phyloP scores from a whole-genome alignment of 2,113 vertebrate species.

The Recurvirostra avosetta region DNA sequence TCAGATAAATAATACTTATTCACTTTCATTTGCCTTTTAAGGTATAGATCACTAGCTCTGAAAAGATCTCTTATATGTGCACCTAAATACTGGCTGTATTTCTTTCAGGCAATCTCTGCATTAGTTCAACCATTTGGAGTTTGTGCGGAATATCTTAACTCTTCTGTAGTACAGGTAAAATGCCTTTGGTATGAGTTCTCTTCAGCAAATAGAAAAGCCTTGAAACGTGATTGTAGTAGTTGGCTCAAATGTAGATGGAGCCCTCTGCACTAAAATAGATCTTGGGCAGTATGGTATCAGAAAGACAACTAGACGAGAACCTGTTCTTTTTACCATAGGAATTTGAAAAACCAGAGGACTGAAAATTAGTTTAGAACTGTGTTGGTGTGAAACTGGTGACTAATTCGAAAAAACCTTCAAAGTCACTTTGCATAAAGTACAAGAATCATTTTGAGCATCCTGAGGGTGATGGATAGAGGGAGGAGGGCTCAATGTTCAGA shows the following conservation, averaged over 20 bases:
- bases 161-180: slow-evolving; percentile 92
- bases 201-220: not conserved
- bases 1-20: not conserved
- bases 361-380: not conserved
- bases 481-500: not conserved
- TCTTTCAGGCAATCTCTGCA: slow-evolving; percentile 87
- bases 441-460: not conserved
- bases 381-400: not conserved
- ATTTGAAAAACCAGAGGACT: not conserved
- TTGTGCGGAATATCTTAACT: slow-evolving; percentile 96
- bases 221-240: not conserved
- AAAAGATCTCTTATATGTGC: not conserved
- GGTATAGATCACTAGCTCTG: not conserved
- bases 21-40: not conserved
- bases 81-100: not conserved
- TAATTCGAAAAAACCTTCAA: not conserved
- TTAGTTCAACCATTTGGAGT: slow-evolving; percentile 94
- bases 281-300: not conserved
- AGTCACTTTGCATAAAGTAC: not conserved
- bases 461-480: not conserved
- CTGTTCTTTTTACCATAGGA: not conserved
- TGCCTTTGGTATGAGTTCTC: not conserved
- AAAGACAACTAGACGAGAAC: not conserved
- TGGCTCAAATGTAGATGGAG: not conserved
- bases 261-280: not conserved